Percentiles rank a stretch among this genome's conserved stretches.
These are phyloP conservation scores for Lycaon pictus DNA, from an alignment of 2,113 vertebrate species.

Conservation along the genomic window DNA sequence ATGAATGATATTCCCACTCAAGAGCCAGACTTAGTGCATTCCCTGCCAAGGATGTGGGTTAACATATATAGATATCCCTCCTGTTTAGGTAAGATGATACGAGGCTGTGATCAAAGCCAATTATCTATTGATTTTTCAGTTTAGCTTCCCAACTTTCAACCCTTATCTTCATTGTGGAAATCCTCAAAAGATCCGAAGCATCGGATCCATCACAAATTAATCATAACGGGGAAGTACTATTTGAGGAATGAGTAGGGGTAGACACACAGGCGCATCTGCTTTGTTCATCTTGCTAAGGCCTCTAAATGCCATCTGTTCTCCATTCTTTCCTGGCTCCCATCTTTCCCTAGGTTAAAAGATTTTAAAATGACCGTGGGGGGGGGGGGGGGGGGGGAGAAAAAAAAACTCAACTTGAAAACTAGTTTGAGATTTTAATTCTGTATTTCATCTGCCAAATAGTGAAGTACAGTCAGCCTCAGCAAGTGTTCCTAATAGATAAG, in stretches of 20 bases:
- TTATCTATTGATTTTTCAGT: slow-evolving; percentile 19
- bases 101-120: neutral
- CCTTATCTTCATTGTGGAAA: neutral
- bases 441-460: slow-evolving; percentile 80
- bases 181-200: neutral
- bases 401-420: slow-evolving; percentile 51
- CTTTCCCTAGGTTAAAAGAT: slow-evolving; percentile 45
- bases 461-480: slow-evolving; percentile 86
- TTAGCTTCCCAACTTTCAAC: neutral
- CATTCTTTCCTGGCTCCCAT: slow-evolving; percentile 26
- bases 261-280: neutral
- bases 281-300: neutral
- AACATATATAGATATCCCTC: neutral
- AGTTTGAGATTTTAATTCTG: slow-evolving; percentile 82
- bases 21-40: neutral
- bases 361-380: slow-evolving; percentile 31
- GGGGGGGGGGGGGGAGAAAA: no score
- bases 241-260: neutral
- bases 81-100: neutral
- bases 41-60: neutral
- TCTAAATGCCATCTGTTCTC: slow-evolving; percentile 43
- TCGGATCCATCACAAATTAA: neutral
- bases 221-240: neutral
- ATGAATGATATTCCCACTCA: neutral
- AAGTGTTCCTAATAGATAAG: slow-evolving; percentile 91